These are phyloP conservation scores for Parasteatoda tepidariorum DNA, from an alignment of 1,140 invertebrate genomes.

Conservation along the genomic window DNA sequence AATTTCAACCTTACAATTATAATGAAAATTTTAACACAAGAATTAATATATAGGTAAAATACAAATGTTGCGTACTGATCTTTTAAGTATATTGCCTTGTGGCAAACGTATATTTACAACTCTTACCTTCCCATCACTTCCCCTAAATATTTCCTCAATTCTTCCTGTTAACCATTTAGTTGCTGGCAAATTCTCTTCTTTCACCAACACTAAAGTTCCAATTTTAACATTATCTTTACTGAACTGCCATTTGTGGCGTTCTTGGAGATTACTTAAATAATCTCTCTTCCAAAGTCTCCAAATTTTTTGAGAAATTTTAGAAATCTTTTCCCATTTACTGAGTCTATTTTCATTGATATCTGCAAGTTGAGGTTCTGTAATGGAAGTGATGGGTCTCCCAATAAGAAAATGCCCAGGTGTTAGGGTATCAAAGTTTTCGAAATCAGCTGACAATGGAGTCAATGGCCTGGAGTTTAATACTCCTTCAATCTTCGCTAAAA, in stretches of 20 bases:
- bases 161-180: slow-evolving; percentile 2
- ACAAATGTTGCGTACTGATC: too few relatives aligned
- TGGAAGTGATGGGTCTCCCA: background rate
- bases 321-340: background rate
- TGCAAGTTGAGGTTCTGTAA: background rate
- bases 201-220: background rate
- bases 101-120: too few relatives aligned
- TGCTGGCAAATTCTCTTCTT: background rate
- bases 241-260: background rate
- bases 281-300: slow-evolving; percentile 9
- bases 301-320: background rate
- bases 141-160: background rate
- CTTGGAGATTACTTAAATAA: background rate
- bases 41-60: too few relatives aligned
- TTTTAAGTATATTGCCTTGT: too few relatives aligned
- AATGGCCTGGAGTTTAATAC: background rate
- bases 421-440: background rate
- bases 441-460: background rate
- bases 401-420: background rate
- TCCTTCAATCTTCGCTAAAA: background rate
- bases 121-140: background rate
- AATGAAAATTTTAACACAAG: too few relatives aligned
- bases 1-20: too few relatives aligned
- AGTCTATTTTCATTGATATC: background rate
- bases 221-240: background rate